phyloP scores from a whole-genome alignment of 2,797 vertebrate genomes.

The Urocyon cinereoargenteus region DNA sequence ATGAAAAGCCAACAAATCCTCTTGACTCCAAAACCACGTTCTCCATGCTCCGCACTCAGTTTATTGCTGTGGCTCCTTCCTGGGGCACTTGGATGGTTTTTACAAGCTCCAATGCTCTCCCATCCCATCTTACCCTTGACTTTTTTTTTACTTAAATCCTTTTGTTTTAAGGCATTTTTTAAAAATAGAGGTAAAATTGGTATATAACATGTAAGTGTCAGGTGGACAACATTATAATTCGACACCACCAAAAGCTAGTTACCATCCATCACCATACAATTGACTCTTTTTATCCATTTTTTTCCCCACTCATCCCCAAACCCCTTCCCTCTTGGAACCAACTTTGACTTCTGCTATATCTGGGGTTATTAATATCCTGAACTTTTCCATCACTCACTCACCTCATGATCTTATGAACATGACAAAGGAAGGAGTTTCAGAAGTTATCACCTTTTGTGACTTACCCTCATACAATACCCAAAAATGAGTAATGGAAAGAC shows the following conservation, averaged over 20 bases:
- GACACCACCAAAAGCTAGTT: background rate
- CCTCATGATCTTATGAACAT: background rate
- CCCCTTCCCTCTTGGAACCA: background rate
- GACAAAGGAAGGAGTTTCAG: background rate
- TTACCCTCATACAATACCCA: background rate
- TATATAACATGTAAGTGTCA: background rate
- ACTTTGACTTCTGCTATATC: background rate
- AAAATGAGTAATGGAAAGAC: background rate
- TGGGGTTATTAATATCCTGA: background rate
- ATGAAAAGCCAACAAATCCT: background rate
- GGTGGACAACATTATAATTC: background rate
- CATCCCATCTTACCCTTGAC: background rate
- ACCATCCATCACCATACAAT: background rate
- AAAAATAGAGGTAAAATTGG: background rate
- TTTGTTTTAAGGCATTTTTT: background rate
- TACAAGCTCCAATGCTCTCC: no score
- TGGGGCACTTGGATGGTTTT: background rate
- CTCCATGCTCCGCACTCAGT: fast-evolving
- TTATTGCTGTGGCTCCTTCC: background rate
- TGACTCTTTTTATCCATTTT: background rate
- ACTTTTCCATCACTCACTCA: background rate
- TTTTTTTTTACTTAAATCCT: background rate
- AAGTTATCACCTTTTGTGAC: background rate
- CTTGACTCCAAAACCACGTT: background rate
- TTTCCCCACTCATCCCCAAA: background rate